Base-by-base conservation (phyloP, 1,140 invertebrate genomes). In the Macrosteles quadrilineatus region DNA sequence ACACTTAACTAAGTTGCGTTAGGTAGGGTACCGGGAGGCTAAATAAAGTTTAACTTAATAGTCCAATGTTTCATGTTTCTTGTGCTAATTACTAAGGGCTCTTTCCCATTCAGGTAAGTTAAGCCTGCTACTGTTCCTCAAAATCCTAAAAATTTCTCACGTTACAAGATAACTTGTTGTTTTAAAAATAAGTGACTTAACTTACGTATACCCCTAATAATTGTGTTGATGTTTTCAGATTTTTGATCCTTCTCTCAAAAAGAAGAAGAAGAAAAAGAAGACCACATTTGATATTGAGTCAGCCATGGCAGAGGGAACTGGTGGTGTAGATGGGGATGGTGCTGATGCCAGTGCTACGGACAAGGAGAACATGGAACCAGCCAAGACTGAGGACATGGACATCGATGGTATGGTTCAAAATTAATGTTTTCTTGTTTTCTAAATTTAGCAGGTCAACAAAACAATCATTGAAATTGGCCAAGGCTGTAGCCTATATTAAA, bases 251-350 rank as follows among this genome's bases (percentile, higher is more conserved):
- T 88, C 88, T 74, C 81, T 95, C 68, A 92, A 92, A 73, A 95
- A 94, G 82, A 96, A 96, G 80, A 98, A 97, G 82, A 97, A 97
- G 82, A 97, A 97, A 82, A 97, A 96, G 90, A 97, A 96, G 89
- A 94, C 89, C 73, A 88, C 90, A 21, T 97, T 97, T 81, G 95
- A 97, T 81, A 84, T 96, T 70, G 94, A 96, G 81, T 89, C 91
- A 27, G 90, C 89, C 23, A 81, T 94, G 67, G 88, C 88, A 67
- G 76, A 77, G 53, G 79, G 82, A 40, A 68, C 73, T 23, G 77
- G 78, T 12, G 82, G 83, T 74, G 82, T 78, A 23, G 73, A 75
- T 36, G 78, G 75, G 25, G 84, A 76, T 36, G 73, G 74, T 43
- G 50, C 71, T 19, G 74, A 75, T 19, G 65, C 72, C 6, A 43